Percentiles rank a stretch among this genome's conserved stretches.
Evolutionary conservation across 2,888 invertebrate species (phyloP).

Genomic region (Tetramorium bicarinatum): DNA sequence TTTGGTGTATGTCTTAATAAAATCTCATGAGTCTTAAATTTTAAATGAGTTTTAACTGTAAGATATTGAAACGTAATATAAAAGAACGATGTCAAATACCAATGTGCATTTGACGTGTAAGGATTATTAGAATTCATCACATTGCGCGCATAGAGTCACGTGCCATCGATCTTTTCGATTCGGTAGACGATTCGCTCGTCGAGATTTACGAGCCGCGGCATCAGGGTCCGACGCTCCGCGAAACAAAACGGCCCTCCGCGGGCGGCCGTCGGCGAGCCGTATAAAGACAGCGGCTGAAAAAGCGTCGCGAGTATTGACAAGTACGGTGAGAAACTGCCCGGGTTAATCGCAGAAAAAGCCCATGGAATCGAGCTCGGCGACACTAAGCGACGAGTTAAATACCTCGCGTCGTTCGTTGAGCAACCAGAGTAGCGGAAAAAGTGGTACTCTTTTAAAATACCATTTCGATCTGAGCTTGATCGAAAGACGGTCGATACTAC

Average conservation of each 20-base stretch:
- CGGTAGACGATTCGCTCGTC: slow-evolving; percentile 16
- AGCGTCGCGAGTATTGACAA: slow-evolving; percentile 75
- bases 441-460: slow-evolving; percentile 54
- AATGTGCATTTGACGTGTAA: neutral
- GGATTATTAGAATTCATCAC: neutral
- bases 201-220: slow-evolving; percentile 55
- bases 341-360: slow-evolving; percentile 77
- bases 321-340: slow-evolving; percentile 76
- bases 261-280: slow-evolving; percentile 35
- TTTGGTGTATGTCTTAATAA: neutral
- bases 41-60: neutral
- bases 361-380: slow-evolving; percentile 52
- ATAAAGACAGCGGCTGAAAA: slow-evolving; percentile 65
- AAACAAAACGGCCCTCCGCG: slow-evolving; percentile 51
- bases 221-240: slow-evolving; percentile 8
- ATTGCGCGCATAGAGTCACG: slow-evolving; percentile 45
- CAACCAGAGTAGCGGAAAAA: slow-evolving; percentile 60
- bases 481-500: slow-evolving; percentile 9
- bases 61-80: neutral
- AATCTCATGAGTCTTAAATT: neutral
- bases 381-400: slow-evolving; percentile 63
- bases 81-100: neutral
- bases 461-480: slow-evolving; percentile 2
- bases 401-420: slow-evolving; percentile 54
- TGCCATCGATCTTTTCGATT: slow-evolving; percentile 35